Percentiles rank a stretch among this genome's conserved stretches.
These are phyloP conservation scores for Pachydiplax longipennis DNA, from an alignment of 2,888 invertebrate genomes.

Conservation along the genomic window DNA sequence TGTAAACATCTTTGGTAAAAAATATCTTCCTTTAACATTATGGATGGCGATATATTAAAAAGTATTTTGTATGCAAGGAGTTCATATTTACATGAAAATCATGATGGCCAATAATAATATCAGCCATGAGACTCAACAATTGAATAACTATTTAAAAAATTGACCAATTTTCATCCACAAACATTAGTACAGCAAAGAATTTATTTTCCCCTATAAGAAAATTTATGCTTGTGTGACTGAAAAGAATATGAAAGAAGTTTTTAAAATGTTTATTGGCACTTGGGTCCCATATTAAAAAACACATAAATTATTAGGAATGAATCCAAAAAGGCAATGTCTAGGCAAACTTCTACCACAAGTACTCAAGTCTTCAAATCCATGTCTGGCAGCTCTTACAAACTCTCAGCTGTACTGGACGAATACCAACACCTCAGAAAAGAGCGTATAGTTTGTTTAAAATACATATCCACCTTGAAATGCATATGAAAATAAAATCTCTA, in stretches of 20 bases:
- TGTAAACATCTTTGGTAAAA: slow-evolving; percentile 43
- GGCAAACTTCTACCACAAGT: slow-evolving; percentile 31
- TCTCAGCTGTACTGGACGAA: neutral
- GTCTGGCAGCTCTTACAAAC: neutral
- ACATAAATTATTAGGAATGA: slow-evolving; percentile 41
- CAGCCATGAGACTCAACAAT: slow-evolving; percentile 23
- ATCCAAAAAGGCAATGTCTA: slow-evolving; percentile 42
- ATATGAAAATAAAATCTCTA: slow-evolving; percentile 42
- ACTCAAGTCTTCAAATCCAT: slow-evolving; percentile 38
- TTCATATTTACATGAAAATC: slow-evolving; percentile 26
- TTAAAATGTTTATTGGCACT: slow-evolving; percentile 30
- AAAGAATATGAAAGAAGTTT: slow-evolving; percentile 4
- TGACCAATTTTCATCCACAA: neutral
- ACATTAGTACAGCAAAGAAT: neutral
- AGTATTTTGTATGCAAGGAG: neutral
- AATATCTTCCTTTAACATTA: slow-evolving; percentile 24
- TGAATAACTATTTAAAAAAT: slow-evolving; percentile 5
- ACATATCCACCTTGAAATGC: slow-evolving; percentile 37
- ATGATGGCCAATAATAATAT: slow-evolving; percentile 13
- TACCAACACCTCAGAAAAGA: neutral
- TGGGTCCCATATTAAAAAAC: slow-evolving; percentile 39
- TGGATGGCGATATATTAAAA: slow-evolving; percentile 20
- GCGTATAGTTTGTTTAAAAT: slow-evolving; percentile 18
- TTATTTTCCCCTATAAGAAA: neutral
- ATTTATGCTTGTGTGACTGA: slow-evolving; percentile 3